Evolutionary conservation across 2,113 vertebrate species (phyloP), one percentile per base, ranked within the genome.

Genomic region (Sceloporus tristichus): DNA sequence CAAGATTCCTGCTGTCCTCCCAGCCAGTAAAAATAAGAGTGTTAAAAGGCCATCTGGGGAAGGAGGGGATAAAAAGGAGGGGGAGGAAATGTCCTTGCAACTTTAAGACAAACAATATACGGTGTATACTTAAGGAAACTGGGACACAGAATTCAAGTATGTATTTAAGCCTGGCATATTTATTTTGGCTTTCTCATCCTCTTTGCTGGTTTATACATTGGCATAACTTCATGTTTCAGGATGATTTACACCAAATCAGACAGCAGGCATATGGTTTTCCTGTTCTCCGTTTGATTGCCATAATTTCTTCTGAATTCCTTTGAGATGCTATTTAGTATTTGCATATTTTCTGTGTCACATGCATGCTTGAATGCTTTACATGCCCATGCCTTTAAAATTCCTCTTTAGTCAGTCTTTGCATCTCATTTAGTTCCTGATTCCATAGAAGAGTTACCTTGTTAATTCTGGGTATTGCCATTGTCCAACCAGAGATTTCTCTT

Each of bases 341-440:
- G 56, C 85, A 74, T 62, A 23, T 16, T 84, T 94, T 92, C 38
- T 81, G 88, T 93, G 89, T 85, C 76, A 71, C 86, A 76, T 75
- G 42, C 79, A 85, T 42, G 70, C 84, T 93, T 87, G 78, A 73
- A 68, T 83, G 81, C 74, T 91, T 93, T 90, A 86, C 76, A 91
- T 88, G 81, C 79, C 88, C 93, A 80, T 85, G 29, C 90, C 79
- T 94, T 93, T 92, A 85, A 94, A 94, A 91, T 86, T 59, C 59
- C 76, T 92, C 62, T 71, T 90, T 70, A 19, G 80, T 90, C 73
- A 19, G 80, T 86, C 87, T 82, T 89, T 91, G 82, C 91, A 89
- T 56, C 86, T 93, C 90, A 91, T 94, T 94, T 93, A 84, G 8
- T 68, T 94, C 82, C 86, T 92, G 94, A 92, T 2, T 0, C 79